Evolutionary conservation across 2,113 vertebrate genomes (phyloP).

Genomic region (Anseranas semipalmata): DNA sequence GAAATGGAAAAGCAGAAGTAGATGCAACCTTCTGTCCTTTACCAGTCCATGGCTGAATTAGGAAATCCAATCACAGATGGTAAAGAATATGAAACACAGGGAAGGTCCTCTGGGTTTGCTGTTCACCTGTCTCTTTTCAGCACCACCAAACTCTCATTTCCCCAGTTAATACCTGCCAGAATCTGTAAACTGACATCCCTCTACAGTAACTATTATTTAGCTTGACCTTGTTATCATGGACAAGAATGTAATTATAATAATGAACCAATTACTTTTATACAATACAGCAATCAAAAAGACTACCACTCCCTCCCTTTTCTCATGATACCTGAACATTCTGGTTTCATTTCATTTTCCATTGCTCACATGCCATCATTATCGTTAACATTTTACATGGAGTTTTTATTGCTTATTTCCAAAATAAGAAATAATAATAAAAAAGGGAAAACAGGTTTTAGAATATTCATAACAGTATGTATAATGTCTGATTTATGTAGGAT

Average conservation of each 20-base stretch:
- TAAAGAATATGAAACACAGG: background rate
- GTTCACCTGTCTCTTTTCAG: background rate
- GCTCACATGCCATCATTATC: background rate
- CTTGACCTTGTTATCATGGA: constrained; percentile 29
- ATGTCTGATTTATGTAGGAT: background rate
- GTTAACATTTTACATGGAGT: background rate
- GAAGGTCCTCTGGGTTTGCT: background rate
- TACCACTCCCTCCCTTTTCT: background rate
- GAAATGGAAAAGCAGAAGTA: background rate
- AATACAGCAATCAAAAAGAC: background rate
- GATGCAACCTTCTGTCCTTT: background rate
- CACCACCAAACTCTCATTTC: background rate
- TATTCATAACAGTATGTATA: background rate
- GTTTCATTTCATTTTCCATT: constrained; percentile 3
- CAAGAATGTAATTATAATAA: constrained; percentile 33
- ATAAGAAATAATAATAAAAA: background rate
- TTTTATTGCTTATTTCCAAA: constrained; percentile 14
- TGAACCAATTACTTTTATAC: constrained; percentile 33
- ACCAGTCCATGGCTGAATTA: background rate
- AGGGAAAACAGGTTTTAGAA: background rate
- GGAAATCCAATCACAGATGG: background rate
- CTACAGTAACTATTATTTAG: background rate
- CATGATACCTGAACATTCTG: background rate
- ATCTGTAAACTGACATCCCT: background rate
- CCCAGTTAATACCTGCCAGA: background rate